A percentile compares a stretch with the other conserved stretches of the same genome.
phyloP scores from a whole-genome alignment of 2,888 invertebrate species.

The Diaprepes abbreviatus region DNA sequence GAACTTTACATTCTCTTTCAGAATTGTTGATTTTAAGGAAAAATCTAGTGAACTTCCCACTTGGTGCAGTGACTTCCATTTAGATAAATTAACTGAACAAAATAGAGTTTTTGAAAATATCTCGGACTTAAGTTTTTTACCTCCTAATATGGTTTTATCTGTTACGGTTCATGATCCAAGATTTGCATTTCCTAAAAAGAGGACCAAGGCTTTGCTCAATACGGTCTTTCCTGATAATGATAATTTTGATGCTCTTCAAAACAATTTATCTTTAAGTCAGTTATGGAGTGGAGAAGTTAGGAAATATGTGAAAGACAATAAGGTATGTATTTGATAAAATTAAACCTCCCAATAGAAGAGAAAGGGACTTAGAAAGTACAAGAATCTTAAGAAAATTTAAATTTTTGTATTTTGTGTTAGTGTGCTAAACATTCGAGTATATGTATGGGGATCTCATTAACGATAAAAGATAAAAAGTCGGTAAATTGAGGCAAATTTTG shows the following conservation, averaged over 20 bases:
- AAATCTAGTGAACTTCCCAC: conserved; percentile 40
- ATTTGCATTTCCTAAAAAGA: conserved; percentile 76
- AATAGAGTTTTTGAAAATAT: conserved; percentile 65
- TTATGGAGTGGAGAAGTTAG: conserved; percentile 80
- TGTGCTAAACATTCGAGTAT: no score
- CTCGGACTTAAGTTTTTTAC: conserved; percentile 75
- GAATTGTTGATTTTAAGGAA: conserved; percentile 2
- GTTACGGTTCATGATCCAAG: conserved; percentile 88
- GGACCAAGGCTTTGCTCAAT: conserved; percentile 72
- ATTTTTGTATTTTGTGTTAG: no score
- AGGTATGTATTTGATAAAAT: conserved; percentile 61
- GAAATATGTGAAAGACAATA: conserved; percentile 72
- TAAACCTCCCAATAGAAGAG: no score
- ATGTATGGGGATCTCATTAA: no score
- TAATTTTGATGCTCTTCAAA: conserved; percentile 32
- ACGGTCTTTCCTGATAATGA: background rate
- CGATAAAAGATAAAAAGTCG: no score
- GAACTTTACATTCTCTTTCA: no score
- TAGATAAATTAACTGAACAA: conserved; percentile 51
- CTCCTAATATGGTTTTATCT: conserved; percentile 78
- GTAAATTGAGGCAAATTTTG: no score
- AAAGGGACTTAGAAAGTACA: no score
- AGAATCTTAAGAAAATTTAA: no score
- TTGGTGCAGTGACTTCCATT: conserved; percentile 65
- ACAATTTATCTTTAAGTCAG: conserved; percentile 67